Conservation (phyloP, 2,797 vertebrate genomes). For the Tokudaia muenninki region DNA sequence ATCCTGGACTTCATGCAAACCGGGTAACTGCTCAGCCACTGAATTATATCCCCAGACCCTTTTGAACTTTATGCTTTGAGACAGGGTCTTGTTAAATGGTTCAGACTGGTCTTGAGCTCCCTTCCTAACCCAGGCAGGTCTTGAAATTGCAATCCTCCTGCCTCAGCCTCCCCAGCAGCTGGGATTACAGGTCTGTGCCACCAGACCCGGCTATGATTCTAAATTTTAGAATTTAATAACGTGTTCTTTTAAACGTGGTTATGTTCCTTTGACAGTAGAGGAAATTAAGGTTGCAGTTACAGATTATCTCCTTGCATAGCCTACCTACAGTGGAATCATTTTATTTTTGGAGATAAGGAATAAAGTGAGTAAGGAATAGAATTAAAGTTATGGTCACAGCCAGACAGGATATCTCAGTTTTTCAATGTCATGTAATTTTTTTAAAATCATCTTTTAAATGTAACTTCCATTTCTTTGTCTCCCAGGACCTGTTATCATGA, state of each 20-base stretch:
- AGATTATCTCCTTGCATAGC: background rate
- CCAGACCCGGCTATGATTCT: background rate
- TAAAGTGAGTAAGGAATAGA: background rate
- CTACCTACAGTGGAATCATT: background rate
- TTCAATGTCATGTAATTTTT: background rate
- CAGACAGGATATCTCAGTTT: constrained; percentile 1
- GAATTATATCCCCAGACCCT: background rate
- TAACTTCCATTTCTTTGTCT: background rate
- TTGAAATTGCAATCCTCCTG: background rate
- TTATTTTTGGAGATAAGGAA: constrained; percentile 34
- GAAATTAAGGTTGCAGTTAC: constrained; percentile 48
- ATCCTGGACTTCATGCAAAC: background rate
- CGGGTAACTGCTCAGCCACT: background rate
- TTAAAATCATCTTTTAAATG: background rate
- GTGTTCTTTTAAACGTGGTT: background rate
- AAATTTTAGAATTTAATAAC: constrained; percentile 48
- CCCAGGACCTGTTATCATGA: background rate
- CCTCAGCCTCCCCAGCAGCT: background rate
- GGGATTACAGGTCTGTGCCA: constrained; percentile 9
- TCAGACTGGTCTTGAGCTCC: background rate
- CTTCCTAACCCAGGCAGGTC: background rate
- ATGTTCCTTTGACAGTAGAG: constrained; percentile 42
- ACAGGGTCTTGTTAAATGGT: background rate
- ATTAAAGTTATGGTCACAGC: background rate
- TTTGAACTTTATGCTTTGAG: background rate